These are phyloP conservation scores for Alaudala cheleensis DNA, from an alignment of 2,113 vertebrate species.

Conservation along the genomic window DNA sequence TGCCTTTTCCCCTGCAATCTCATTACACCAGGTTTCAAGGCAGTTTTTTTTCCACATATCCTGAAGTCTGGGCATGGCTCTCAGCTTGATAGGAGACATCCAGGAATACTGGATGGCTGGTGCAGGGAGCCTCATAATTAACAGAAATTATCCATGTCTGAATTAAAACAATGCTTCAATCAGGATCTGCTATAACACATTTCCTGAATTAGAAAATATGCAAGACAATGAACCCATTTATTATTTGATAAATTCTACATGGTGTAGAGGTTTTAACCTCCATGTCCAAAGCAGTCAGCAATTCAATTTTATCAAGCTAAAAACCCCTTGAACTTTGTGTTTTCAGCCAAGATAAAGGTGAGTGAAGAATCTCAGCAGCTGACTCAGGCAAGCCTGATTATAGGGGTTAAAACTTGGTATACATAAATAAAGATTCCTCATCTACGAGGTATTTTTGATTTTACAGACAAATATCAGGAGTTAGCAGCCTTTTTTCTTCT, in stretches of 20 bases:
- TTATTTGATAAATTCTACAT: background rate
- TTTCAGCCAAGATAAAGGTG: background rate
- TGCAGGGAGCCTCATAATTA: background rate
- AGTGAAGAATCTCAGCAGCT: background rate
- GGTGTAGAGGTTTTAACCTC: conserved; percentile 17
- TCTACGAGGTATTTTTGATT: background rate
- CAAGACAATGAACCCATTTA: background rate
- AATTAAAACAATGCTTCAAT: background rate
- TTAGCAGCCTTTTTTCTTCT: background rate
- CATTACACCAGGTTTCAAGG: background rate
- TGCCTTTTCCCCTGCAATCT: background rate
- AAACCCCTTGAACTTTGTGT: background rate
- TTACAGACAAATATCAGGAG: background rate
- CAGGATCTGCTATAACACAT: background rate
- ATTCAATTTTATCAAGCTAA: conserved; percentile 23
- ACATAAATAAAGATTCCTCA: background rate
- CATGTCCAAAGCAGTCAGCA: conserved; percentile 1
- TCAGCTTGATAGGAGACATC: background rate
- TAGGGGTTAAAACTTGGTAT: background rate
- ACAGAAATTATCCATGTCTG: background rate
- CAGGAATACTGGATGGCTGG: background rate
- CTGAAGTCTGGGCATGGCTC: background rate
- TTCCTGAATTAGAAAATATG: background rate
- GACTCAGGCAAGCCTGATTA: background rate
- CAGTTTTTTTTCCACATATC: background rate